Evolutionary conservation across 1,140 invertebrate species (phyloP).

Genomic region (Trichonephila clavipes): DNA sequence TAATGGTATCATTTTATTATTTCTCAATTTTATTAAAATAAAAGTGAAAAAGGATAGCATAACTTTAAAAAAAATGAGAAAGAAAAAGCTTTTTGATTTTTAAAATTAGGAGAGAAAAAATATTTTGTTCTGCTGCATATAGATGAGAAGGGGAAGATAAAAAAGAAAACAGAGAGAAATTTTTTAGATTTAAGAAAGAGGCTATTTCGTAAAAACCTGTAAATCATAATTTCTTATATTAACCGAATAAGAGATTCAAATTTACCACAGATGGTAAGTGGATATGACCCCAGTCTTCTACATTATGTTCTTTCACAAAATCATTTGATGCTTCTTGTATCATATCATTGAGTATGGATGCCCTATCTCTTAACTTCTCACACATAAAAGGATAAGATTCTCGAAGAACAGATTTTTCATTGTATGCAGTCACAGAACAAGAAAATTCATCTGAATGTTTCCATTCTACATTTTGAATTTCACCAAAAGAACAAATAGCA

Average conservation of each 20-base stretch:
- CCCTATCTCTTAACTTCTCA: constrained; percentile 82
- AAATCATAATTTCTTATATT: neutral
- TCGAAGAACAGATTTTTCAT: constrained; percentile 32
- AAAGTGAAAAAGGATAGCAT: no score
- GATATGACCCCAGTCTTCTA: constrained; percentile 70
- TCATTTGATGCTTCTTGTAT: constrained; percentile 81
- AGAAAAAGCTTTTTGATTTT: no score
- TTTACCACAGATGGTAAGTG: constrained; percentile 66
- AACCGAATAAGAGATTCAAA: no score
- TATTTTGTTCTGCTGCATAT: no score
- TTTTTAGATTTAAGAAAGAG: no score
- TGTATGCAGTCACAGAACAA: constrained; percentile 35
- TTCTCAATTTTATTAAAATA: no score
- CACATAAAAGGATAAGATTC: constrained; percentile 82
- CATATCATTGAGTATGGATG: constrained; percentile 81
- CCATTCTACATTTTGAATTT: constrained; percentile 9
- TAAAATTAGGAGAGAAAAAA: no score
- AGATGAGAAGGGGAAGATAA: no score
- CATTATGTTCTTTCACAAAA: constrained; percentile 23
- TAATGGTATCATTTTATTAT: no score
- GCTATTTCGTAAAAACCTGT: no score
- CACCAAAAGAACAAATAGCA: constrained; percentile 50
- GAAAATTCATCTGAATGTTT: constrained; percentile 57
- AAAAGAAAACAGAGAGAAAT: no score
- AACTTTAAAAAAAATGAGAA: no score